Conservation (phyloP, 2,797 vertebrate genomes). For the Ctenopoma kingsleyae region DNA sequence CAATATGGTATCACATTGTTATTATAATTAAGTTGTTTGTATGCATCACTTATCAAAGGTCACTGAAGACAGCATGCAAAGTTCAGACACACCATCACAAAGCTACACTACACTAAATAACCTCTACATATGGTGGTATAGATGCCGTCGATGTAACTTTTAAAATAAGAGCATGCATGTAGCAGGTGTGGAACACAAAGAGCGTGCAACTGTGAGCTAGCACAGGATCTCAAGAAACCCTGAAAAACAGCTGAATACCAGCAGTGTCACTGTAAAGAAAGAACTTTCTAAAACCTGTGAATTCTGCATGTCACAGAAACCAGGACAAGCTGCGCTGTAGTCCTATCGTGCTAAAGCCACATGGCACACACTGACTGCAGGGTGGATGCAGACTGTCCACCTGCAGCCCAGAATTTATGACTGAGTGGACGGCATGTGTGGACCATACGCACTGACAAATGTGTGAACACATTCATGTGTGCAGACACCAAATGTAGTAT, state of each 20-base stretch:
- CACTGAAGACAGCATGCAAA: slow-evolving; percentile 13
- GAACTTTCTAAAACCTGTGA: not conserved
- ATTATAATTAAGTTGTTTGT: slow-evolving; percentile 41
- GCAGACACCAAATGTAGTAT: slow-evolving; percentile 16
- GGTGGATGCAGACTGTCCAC: not conserved
- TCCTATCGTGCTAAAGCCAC: not conserved
- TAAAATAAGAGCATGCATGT: not conserved
- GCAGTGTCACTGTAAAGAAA: not conserved
- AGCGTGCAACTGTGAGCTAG: not conserved
- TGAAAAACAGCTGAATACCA: not conserved
- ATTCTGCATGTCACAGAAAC: not conserved
- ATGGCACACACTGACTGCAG: rapidly evolving
- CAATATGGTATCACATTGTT: slow-evolving; percentile 12
- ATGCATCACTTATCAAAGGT: slow-evolving; percentile 41
- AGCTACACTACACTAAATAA: not conserved
- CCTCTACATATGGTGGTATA: not conserved
- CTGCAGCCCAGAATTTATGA: not conserved
- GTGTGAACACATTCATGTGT: not conserved
- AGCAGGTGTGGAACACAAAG: not conserved
- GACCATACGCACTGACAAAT: slow-evolving; percentile 4
- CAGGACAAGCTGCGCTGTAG: not conserved
- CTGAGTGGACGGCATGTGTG: not conserved
- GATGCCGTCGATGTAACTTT: not conserved
- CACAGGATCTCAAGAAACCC: not conserved
- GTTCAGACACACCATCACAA: slow-evolving; percentile 8